Evolutionary conservation across 2,113 vertebrate species (phyloP).

Genomic region (Tetrao urogallus): DNA sequence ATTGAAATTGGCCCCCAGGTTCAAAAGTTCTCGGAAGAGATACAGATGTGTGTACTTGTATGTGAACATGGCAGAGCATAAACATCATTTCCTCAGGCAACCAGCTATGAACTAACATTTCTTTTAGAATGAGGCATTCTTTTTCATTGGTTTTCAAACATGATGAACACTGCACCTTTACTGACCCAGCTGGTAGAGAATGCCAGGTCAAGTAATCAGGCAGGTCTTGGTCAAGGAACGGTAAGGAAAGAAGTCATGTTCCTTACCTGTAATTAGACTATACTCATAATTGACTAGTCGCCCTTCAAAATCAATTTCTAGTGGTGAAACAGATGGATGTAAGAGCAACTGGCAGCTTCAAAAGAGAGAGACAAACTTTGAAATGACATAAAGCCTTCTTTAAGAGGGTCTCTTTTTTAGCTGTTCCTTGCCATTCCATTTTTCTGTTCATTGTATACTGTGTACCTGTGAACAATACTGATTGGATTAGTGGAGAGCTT

Average conservation of each 20-base stretch:
- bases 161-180: background rate
- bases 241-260: background rate
- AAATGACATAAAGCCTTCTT: background rate
- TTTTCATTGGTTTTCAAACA: background rate
- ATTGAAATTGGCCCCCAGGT: background rate
- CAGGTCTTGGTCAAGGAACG: background rate
- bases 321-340: background rate
- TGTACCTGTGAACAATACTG: background rate
- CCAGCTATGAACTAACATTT: background rate
- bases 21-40: conserved; percentile 26
- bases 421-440: background rate
- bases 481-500: conserved; percentile 9
- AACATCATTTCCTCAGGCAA: background rate
- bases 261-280: background rate
- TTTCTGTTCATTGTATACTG: background rate
- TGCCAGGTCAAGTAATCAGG: background rate
- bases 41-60: background rate
- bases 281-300: background rate
- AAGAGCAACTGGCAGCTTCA: background rate
- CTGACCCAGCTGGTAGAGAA: background rate
- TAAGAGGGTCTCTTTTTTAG: background rate
- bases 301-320: background rate
- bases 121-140: background rate
- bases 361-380: background rate
- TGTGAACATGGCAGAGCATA: background rate